A percentile compares a stretch with the other conserved stretches of the same genome.
These are phyloP conservation scores for Chrysomela aeneicollis DNA, from an alignment of 2,888 invertebrate species.

Conservation along the genomic window DNA sequence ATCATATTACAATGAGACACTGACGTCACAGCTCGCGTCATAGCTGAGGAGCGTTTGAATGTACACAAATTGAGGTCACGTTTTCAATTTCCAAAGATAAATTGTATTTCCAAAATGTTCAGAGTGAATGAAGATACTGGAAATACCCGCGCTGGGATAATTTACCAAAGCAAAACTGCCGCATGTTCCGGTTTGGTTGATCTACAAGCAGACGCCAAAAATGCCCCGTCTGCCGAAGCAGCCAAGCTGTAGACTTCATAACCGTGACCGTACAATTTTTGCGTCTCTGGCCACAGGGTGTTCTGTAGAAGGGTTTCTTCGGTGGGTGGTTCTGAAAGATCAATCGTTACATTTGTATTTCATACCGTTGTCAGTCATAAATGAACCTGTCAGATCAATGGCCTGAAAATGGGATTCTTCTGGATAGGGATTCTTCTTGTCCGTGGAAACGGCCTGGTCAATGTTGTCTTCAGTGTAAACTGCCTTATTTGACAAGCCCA, in stretches of 20 bases:
- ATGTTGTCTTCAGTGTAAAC: conserved; percentile 69
- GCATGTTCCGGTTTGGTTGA: conserved; percentile 84
- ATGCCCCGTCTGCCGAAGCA: conserved; percentile 72
- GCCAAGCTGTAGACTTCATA: conserved; percentile 90
- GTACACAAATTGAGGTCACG: too few relatives aligned
- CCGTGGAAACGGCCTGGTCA: conserved; percentile 50
- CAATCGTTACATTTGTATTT: too few relatives aligned
- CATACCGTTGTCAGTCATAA: too few relatives aligned
- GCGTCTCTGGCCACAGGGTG: conserved; percentile 95
- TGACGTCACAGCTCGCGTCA: too few relatives aligned
- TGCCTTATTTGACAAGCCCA: conserved; percentile 96
- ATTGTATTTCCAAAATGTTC: too few relatives aligned
- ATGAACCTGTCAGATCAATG: conserved; percentile 58
- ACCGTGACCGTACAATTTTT: conserved; percentile 97
- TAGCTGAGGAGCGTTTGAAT: too few relatives aligned
- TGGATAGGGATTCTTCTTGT: conserved; percentile 67
- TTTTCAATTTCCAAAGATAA: too few relatives aligned
- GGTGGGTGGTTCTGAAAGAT: conserved; percentile 78
- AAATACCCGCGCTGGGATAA: too few relatives aligned
- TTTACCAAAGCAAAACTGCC: conserved; percentile 86
- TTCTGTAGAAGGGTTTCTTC: conserved; percentile 93
- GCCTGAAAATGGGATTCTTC: conserved; percentile 70
- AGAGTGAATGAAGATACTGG: too few relatives aligned
- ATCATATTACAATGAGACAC: too few relatives aligned
- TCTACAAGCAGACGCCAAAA: conserved; percentile 88